Percentiles rank a stretch among this genome's conserved stretches.
These are phyloP conservation scores for Brachymystax lenok DNA, from an alignment of 2,797 vertebrate genomes.

Conservation along the genomic window DNA sequence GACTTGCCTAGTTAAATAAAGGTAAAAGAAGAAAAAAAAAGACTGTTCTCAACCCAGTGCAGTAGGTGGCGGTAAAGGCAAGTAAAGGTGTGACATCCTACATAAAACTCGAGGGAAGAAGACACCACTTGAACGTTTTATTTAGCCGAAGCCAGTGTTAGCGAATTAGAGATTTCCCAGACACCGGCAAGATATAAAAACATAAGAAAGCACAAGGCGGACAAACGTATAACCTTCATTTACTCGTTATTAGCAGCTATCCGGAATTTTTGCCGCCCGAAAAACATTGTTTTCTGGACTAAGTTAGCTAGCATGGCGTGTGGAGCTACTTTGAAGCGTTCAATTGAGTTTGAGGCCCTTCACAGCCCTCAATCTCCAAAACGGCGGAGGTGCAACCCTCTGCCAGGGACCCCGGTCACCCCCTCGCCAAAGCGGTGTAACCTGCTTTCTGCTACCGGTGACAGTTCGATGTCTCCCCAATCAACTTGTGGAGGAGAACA, in stretches of 20 bases:
- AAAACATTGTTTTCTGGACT: background rate
- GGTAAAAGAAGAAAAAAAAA: no score
- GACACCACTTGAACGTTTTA: background rate
- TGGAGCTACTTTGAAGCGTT: conserved; percentile 11
- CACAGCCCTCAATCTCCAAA: conserved; percentile 10
- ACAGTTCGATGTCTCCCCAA: conserved; percentile 3
- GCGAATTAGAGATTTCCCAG: background rate
- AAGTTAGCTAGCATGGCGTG: background rate
- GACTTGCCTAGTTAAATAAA: no score
- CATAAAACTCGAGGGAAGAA: background rate
- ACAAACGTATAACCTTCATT: background rate
- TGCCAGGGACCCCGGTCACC: conserved; percentile 1
- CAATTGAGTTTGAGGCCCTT: conserved; percentile 11
- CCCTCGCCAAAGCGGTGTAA: background rate
- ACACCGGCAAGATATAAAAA: background rate
- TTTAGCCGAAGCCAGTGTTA: background rate
- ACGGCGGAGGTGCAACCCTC: conserved; percentile 4
- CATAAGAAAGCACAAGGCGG: background rate
- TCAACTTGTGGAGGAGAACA: conserved; percentile 2
- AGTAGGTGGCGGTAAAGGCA: background rate
- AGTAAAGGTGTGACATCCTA: background rate
- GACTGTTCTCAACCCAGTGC: background rate
- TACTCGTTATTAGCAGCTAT: background rate
- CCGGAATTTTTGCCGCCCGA: background rate
- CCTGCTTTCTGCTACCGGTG: background rate